These are phyloP conservation scores for Hozukius guyotensis DNA, from an alignment of 2,797 vertebrate genomes.

Conservation along the genomic window DNA sequence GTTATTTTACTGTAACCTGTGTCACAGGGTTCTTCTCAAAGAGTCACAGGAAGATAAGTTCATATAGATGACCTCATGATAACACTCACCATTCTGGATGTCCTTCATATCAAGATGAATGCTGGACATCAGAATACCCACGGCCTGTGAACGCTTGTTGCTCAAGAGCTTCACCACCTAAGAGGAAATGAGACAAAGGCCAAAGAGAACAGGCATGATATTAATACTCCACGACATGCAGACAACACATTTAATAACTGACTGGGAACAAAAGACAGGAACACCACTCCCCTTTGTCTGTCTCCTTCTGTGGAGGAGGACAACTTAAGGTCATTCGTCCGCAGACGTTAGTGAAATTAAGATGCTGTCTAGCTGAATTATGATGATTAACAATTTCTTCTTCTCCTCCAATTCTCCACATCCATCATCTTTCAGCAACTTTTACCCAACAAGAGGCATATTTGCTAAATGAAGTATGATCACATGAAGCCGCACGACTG, in stretches of 20 bases:
- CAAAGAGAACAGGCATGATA: slow-evolving; percentile 2
- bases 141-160: slow-evolving; percentile 98
- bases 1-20: background rate
- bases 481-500: background rate
- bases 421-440: slow-evolving; percentile 29
- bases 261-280: slow-evolving; percentile 21
- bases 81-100: slow-evolving; percentile 92
- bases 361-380: slow-evolving; percentile 52
- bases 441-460: slow-evolving; percentile 9
- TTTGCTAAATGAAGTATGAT: slow-evolving; percentile 15
- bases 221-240: background rate
- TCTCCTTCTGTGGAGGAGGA: slow-evolving; percentile 27
- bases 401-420: slow-evolving; percentile 31
- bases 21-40: background rate
- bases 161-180: slow-evolving; percentile 96
- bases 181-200: slow-evolving; percentile 11
- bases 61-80: background rate
- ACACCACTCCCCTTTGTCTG: slow-evolving; percentile 11
- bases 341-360: slow-evolving; percentile 60
- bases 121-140: slow-evolving; percentile 99
- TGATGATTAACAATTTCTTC: slow-evolving; percentile 29
- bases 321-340: slow-evolving; percentile 14
- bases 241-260: background rate
- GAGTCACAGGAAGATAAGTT: background rate
- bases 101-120: slow-evolving; percentile 99